Conservation (phyloP, 2,888 invertebrate genomes). For the Baccha elongata region DNA sequence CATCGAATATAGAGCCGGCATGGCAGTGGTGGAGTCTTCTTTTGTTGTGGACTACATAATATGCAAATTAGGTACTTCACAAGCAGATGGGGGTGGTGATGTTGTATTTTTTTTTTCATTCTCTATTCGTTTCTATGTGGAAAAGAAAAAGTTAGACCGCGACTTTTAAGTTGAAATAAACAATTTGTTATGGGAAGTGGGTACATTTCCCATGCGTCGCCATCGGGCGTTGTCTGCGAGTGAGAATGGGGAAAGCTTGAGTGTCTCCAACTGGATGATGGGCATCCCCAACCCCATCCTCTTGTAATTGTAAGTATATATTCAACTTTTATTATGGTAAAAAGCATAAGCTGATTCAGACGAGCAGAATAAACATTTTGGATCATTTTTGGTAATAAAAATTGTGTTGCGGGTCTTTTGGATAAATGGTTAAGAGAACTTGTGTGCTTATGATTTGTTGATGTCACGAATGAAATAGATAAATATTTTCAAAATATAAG, state of each 20-base stretch:
- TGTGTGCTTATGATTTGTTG: conserved; percentile 55
- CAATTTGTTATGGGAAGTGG: conserved; percentile 54
- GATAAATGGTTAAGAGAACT: conserved; percentile 54
- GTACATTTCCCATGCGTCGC: conserved; percentile 28
- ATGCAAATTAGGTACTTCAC: conserved; percentile 63
- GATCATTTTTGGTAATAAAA: conserved; percentile 60
- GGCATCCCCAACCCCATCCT: not conserved
- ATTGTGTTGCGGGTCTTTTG: conserved; percentile 46
- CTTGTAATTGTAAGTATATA: conserved; percentile 1
- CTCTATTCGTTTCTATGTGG: conserved; percentile 9
- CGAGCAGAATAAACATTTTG: conserved; percentile 60
- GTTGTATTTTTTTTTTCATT: not conserved
- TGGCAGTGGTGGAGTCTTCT: conserved; percentile 21
- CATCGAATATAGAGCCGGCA: conserved; percentile 31
- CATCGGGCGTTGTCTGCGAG: conserved; percentile 19
- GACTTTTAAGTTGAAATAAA: conserved; percentile 49
- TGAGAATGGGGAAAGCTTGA: not conserved
- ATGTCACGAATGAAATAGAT: conserved; percentile 57
- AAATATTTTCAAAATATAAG: conserved; percentile 12
- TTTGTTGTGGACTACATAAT: conserved; percentile 64
- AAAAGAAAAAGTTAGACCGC: conserved; percentile 46
- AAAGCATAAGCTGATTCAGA: conserved; percentile 53
- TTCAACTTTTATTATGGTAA: conserved; percentile 53
- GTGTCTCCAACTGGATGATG: not conserved
- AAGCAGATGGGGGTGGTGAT: not conserved